These are phyloP conservation scores for Dicranocentrus wangi DNA, from an alignment of 2,888 invertebrate genomes.

Conservation along the genomic window DNA sequence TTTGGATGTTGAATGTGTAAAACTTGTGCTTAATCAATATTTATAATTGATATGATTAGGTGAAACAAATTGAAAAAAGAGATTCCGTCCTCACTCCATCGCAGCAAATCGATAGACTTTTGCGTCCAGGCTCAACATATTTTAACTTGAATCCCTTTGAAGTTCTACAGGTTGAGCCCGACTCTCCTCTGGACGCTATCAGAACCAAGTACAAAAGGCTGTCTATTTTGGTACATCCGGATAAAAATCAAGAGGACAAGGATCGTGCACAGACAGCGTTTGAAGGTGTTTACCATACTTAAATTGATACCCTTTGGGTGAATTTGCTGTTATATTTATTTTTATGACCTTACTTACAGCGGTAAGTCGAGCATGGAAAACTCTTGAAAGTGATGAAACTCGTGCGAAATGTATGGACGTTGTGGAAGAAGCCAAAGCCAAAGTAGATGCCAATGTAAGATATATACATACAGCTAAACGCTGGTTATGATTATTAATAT, in stretches of 20 bases:
- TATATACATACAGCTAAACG: too few relatives aligned
- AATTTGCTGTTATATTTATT: background rate
- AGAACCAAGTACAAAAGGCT: conserved; percentile 97
- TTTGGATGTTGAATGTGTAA: too few relatives aligned
- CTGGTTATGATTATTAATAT: too few relatives aligned
- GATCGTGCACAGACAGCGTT: conserved; percentile 95
- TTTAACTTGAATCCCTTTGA: conserved; percentile 98
- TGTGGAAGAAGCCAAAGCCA: conserved; percentile 95
- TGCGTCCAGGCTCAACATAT: conserved; percentile 97
- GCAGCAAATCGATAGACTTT: conserved; percentile 96
- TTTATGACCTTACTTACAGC: conserved; percentile 76
- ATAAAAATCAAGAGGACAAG: conserved; percentile 97
- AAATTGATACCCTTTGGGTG: too few relatives aligned
- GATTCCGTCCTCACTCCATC: conserved; percentile 97
- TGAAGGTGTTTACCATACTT: conserved; percentile 82
- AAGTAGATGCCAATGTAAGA: conserved; percentile 92
- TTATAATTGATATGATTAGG: conserved; percentile 78
- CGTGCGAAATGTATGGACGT: conserved; percentile 95
- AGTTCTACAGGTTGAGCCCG: conserved; percentile 93
- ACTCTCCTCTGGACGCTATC: conserved; percentile 89
- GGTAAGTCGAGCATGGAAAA: conserved; percentile 95
- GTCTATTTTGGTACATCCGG: conserved; percentile 98
- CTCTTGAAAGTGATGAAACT: conserved; percentile 94
- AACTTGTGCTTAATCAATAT: too few relatives aligned
- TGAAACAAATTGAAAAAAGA: conserved; percentile 98